Evolutionary conservation across 2,888 invertebrate genomes (phyloP), one percentile per base, ranked within the genome.

Genomic region (Drosophila monieri): DNA sequence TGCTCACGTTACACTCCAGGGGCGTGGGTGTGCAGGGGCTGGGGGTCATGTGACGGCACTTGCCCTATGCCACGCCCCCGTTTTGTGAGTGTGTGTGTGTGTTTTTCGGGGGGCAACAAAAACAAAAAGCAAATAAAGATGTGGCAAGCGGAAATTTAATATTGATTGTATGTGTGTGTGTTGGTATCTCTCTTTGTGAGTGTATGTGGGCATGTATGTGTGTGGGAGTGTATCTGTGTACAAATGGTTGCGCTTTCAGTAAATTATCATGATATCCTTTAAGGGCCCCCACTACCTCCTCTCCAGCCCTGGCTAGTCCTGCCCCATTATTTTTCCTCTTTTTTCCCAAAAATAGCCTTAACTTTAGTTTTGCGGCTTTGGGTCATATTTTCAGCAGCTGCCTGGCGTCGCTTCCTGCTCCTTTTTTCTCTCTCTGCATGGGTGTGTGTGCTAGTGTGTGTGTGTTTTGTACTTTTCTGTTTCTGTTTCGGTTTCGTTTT

Each of bases 71-170:
- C 30, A 25, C 23, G 18, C 15, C 47, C n/a, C 43, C 15, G 25
- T 23, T 43, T 57, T 61, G 59, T 35, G 27, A 21, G 21, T 27
- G 27, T 27, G 32, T 32, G 12, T 32, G 32, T 12, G 35, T 5
- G 35, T 14, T 5, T 43, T 43, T 41, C 39, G 39, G 46, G n/a
- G 43, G 12, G 46, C 46, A 47, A 39, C 58, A 67, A 67, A 78
- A 71, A 78, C 70, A 71, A 64, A 78, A 62, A 67, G 74, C 80
- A 84, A 81, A 85, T 77, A 85, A 85, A 80, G 80, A 85, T 84
- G 86, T 74, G 80, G 81, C 86, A 76, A 70, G 86, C 80, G 86
- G 74, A 81, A 81, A 86, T 81, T 81, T 86, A 80, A 86, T 81
- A 81, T 81, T 81, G 84, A 81, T 81, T 81, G 80, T 85, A 73